Evolutionary conservation across 2,797 vertebrate genomes (phyloP).

Genomic region (Nothura maculosa): DNA sequence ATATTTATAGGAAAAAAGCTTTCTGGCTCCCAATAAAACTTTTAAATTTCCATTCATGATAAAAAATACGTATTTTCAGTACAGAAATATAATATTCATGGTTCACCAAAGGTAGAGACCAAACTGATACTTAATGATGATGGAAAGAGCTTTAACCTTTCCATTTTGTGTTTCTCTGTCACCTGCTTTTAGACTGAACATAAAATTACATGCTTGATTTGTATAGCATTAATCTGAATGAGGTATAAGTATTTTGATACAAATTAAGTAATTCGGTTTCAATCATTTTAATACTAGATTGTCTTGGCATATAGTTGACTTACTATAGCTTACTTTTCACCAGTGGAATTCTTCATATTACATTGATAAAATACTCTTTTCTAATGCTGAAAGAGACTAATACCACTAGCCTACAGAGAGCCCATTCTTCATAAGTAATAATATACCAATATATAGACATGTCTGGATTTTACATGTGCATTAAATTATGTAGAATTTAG

Average conservation of each 20-base stretch:
- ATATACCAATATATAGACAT: background rate
- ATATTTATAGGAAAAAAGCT: background rate
- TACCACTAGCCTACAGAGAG: background rate
- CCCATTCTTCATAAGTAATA: background rate
- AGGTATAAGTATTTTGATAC: background rate
- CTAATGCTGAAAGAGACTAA: background rate
- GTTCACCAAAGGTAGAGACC: background rate
- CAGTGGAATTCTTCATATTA: background rate
- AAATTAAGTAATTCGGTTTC: background rate
- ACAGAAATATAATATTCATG: background rate
- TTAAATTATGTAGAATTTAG: background rate
- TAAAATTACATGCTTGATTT: background rate
- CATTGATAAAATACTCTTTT: background rate
- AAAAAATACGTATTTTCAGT: background rate
- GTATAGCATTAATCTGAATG: background rate
- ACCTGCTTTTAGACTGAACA: background rate
- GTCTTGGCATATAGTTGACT: background rate
- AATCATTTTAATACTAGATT: background rate
- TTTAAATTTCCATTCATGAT: background rate
- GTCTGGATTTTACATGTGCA: rapidly evolving
- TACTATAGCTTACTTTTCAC: background rate
- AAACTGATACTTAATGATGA: background rate
- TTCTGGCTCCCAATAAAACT: background rate
- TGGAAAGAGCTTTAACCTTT: background rate
- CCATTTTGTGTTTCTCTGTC: background rate